A percentile compares a stretch with the other conserved stretches of the same genome.
phyloP scores from a whole-genome alignment of 2,888 invertebrate genomes.

The Morinoia aosen region DNA sequence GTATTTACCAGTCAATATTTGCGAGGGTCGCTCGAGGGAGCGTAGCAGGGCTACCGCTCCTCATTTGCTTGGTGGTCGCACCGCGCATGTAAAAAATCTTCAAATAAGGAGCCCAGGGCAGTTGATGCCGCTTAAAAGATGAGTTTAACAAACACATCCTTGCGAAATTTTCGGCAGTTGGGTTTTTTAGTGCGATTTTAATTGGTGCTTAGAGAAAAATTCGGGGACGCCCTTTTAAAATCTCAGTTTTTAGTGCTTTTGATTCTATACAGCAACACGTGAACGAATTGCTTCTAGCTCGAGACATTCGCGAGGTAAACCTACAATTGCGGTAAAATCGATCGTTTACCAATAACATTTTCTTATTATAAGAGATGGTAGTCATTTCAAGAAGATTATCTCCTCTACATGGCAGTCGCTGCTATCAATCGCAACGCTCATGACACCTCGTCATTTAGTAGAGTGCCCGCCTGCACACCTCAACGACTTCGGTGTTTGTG shows the following conservation, averaged over 20 bases:
- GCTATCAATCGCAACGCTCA: background rate
- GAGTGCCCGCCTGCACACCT: background rate
- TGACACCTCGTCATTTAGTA: background rate
- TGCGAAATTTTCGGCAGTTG: background rate
- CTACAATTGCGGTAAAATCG: background rate
- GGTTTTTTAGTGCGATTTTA: background rate
- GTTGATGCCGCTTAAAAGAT: background rate
- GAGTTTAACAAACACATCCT: background rate
- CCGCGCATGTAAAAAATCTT: background rate
- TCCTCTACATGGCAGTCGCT: background rate
- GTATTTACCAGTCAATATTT: constrained; percentile 49
- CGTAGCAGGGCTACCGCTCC: constrained; percentile 6
- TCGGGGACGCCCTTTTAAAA: background rate
- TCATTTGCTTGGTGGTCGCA: constrained; percentile 42
- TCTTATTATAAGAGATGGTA: too few species aligned
- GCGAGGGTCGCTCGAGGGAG: constrained; percentile 27
- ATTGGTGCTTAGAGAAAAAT: background rate
- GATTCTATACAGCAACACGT: background rate
- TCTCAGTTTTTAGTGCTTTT: background rate
- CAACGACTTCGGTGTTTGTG: background rate
- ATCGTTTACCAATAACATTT: background rate
- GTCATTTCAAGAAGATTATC: background rate
- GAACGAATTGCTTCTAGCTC: background rate
- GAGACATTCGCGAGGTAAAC: too few species aligned
- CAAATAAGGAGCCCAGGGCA: background rate